These are phyloP conservation scores for Buathra laborator DNA, from an alignment of 2,888 invertebrate genomes.

Conservation along the genomic window DNA sequence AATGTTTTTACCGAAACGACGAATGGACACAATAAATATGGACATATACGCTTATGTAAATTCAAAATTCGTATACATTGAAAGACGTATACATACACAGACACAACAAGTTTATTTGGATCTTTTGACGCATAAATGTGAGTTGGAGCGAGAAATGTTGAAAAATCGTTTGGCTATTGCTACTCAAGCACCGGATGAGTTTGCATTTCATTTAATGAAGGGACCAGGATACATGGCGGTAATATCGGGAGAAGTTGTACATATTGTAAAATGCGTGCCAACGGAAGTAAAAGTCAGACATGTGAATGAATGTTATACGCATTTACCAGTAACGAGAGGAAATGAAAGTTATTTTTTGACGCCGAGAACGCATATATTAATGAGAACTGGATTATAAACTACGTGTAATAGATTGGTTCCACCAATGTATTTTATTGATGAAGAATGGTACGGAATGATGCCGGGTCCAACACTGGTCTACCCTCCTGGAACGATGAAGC, in stretches of 20 bases:
- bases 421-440: conserved; percentile 65
- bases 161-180: conserved; percentile 44
- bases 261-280: conserved; percentile 72
- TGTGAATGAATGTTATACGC: conserved; percentile 67
- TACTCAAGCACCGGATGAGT: no score
- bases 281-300: conserved; percentile 60
- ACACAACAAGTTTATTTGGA: neutral
- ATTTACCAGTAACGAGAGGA: conserved; percentile 19
- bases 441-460: conserved; percentile 60
- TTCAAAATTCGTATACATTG: conserved; percentile 7
- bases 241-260: conserved; percentile 5
- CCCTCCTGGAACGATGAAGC: no score
- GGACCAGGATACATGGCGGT: conserved; percentile 70
- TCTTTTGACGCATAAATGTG: neutral
- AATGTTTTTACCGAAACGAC: neutral
- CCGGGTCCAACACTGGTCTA: no score
- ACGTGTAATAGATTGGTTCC: conserved; percentile 69
- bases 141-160: conserved; percentile 65
- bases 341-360: conserved; percentile 15
- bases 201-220: no score
- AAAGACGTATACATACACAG: neutral
- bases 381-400: conserved; percentile 64
- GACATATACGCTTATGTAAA: conserved; percentile 7
- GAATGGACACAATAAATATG: neutral
- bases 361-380: conserved; percentile 70